These are phyloP conservation scores for Camponotus vicinus DNA, from an alignment of 1,140 invertebrate species.

Conservation along the genomic window DNA sequence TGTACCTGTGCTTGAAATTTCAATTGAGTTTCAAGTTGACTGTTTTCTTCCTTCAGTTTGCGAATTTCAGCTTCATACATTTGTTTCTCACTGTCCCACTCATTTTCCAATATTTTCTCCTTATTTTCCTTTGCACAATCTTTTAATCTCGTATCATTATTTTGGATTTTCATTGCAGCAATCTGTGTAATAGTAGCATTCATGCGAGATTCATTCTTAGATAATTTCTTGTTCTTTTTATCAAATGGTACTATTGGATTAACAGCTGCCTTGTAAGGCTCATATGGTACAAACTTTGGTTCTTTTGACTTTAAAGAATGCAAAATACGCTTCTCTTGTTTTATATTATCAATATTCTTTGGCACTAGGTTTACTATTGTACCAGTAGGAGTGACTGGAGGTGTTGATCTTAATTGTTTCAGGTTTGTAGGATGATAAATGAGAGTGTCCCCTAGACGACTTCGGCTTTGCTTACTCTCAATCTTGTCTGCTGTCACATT, in stretches of 20 bases:
- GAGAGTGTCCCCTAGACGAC: constrained; percentile 81
- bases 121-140: constrained; percentile 75
- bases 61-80: constrained; percentile 87
- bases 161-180: constrained; percentile 88
- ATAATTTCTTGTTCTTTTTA: constrained; percentile 85
- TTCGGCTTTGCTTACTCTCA: constrained; percentile 76
- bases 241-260: constrained; percentile 90
- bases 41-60: constrained; percentile 88
- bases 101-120: constrained; percentile 69
- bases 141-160: constrained; percentile 74
- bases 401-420: constrained; percentile 79
- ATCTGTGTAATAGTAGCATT: constrained; percentile 90
- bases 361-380: constrained; percentile 85
- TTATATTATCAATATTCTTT: constrained; percentile 78
- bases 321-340: constrained; percentile 82
- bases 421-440: constrained; percentile 86
- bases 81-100: constrained; percentile 82
- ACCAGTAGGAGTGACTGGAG: constrained; percentile 84
- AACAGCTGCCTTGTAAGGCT: constrained; percentile 95
- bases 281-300: constrained; percentile 95
- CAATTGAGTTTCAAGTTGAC: constrained; percentile 90
- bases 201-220: constrained; percentile 90
- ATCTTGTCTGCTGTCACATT: constrained; percentile 74
- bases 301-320: constrained; percentile 88
- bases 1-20: constrained; percentile 90